Evolutionary conservation across 2,113 vertebrate species (phyloP), one percentile per base, ranked within the genome.

Genomic region (Tringa solitaria): DNA sequence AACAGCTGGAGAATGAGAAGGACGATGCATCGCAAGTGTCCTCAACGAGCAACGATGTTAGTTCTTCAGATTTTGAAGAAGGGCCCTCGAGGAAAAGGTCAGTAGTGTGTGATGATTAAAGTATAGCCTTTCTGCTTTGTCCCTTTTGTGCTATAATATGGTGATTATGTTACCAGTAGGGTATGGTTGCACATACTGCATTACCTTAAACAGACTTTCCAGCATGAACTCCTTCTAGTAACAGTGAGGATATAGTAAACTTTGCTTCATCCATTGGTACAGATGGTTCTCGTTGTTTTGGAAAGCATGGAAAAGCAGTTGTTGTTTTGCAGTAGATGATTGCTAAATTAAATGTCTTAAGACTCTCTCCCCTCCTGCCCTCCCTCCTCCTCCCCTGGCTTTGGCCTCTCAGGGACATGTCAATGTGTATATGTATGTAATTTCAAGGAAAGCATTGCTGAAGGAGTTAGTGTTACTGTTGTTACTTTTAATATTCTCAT

Each of bases 21-120:
- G 99, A 99, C 6, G 99, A 99, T 89, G 99, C 99, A 39, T 99
- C 98, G 56, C 98, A 98, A 94, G 98, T 98, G 87, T 99, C 98
- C 83, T 99, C 98, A 85, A 98, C 98, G n/a, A 98, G 98, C 97
- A 98, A 98, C 33, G 99, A 99, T 91, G 98, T 99, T 97, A 98
- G 98, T 96, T 98, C 98, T 94, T 99, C 99, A 97, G 99, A 99
- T 97, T 98, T 98, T 87, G 99, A 99, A 98, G 99, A 99, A 93
- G 98, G 98, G 70, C 99, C 99, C 81, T 98, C 98, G 10, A 99
- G 99, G 95, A 99, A 99, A 98, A 99, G 99, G 99, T 99, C 93
- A 98, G 99, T 98, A 79, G 53, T 50, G 48, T 24, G 33, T 91
- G 83, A 51, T 22, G 37, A 39, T 64, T 73, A 35, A 79, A 76